A percentile compares a stretch with the other conserved stretches of the same genome.
Evolutionary conservation across 2,113 vertebrate species (phyloP).

Genomic region (Halcyon malimbica): DNA sequence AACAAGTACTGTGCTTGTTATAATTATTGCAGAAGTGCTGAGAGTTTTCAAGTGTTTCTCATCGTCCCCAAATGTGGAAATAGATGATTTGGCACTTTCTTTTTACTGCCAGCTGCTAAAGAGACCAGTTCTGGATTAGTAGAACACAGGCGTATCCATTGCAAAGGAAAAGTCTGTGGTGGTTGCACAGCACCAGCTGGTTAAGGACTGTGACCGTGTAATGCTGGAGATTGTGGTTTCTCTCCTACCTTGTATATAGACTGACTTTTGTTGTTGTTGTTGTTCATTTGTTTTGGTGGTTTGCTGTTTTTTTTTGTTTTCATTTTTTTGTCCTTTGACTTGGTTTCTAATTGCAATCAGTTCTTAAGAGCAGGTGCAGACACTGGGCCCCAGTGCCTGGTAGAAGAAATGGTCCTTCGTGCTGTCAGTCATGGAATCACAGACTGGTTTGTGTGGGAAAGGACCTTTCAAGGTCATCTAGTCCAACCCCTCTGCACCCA

Average conservation of each 20-base stretch:
- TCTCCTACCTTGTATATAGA: background rate
- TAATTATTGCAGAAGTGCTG: constrained; percentile 62
- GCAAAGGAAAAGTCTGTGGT: background rate
- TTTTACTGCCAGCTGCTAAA: constrained; percentile 63
- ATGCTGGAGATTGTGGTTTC: background rate
- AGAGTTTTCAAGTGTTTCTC: constrained; percentile 58
- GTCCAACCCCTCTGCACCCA: background rate
- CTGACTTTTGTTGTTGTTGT: too few species aligned
- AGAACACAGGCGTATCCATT: background rate
- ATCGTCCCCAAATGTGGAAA: constrained; percentile 68
- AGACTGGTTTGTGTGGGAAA: background rate
- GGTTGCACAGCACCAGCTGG: background rate
- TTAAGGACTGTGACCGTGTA: background rate
- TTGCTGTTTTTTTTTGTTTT: background rate
- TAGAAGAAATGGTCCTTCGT: background rate
- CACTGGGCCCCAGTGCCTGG: background rate
- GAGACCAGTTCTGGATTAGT: constrained; percentile 60
- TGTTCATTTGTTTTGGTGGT: too few species aligned
- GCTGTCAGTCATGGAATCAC: background rate
- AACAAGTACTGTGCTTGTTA: constrained; percentile 55
- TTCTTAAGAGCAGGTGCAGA: background rate
- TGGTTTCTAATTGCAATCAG: background rate
- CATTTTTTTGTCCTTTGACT: background rate
- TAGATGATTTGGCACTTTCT: constrained; percentile 62
- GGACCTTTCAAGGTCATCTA: background rate